Conservation (phyloP, 1,140 invertebrate species). For the Neodiprion fabricii region DNA sequence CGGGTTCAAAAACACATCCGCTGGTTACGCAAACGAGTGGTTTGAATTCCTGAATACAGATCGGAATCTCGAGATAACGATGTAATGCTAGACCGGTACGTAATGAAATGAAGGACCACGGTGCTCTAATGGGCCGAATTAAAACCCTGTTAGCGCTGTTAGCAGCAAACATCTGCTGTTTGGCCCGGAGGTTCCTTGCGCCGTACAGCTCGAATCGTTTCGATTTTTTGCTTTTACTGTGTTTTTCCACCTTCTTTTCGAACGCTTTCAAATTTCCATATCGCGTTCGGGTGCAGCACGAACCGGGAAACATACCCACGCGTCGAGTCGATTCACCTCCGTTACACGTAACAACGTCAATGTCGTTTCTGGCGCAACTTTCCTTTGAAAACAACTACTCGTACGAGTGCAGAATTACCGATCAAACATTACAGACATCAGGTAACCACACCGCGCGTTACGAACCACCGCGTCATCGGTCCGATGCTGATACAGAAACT, state of each 20-base stretch:
- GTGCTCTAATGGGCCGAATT: conserved; percentile 9
- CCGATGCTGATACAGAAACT: too few relatives aligned
- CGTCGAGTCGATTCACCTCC: too few relatives aligned
- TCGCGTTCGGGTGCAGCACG: too few relatives aligned
- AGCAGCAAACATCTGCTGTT: conserved; percentile 3
- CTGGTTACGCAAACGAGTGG: conserved; percentile 14
- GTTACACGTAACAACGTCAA: too few relatives aligned
- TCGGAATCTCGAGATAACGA: conserved; percentile 29
- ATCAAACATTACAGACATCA: too few relatives aligned
- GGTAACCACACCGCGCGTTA: too few relatives aligned
- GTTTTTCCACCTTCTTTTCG: not conserved
- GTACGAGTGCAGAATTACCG: too few relatives aligned
- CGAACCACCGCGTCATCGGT: too few relatives aligned
- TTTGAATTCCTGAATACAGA: conserved; percentile 25
- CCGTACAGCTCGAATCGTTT: not conserved
- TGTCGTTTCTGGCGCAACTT: too few relatives aligned
- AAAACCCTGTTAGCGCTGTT: conserved; percentile 13
- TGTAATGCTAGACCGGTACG: conserved; percentile 6
- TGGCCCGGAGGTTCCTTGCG: not conserved
- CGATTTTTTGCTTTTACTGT: conserved; percentile 12
- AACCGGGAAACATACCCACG: too few relatives aligned
- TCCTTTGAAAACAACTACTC: too few relatives aligned
- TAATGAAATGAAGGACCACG: conserved; percentile 12
- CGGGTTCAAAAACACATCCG: conserved; percentile 39
- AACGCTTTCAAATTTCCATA: not conserved